Evolutionary conservation across 1,140 invertebrate genomes (phyloP).

Genomic region (Hycleus cichorii): DNA sequence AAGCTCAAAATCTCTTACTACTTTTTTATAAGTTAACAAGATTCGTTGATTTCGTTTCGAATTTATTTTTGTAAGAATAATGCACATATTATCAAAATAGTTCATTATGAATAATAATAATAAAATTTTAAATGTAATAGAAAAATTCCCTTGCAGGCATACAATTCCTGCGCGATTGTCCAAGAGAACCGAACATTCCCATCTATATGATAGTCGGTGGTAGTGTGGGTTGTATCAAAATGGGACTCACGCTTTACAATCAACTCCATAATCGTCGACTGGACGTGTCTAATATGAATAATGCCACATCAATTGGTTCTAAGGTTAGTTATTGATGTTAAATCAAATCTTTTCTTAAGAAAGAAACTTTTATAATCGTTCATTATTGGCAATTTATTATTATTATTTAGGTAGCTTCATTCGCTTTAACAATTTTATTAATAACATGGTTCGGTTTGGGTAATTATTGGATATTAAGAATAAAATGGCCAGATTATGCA

Average conservation of each 20-base stretch:
- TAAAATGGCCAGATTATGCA: constrained; percentile 65
- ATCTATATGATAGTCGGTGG: constrained; percentile 80
- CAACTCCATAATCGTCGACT: constrained; percentile 56
- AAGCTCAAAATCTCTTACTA: too few species aligned
- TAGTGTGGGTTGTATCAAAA: constrained; percentile 59
- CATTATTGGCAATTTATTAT: constrained; percentile 21
- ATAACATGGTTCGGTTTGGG: constrained; percentile 68
- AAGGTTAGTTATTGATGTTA: constrained; percentile 6
- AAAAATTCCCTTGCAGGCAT: constrained; percentile 51
- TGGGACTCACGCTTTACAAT: constrained; percentile 61
- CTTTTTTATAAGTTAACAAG: too few species aligned
- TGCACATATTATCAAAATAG: too few species aligned
- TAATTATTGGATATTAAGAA: constrained; percentile 72
- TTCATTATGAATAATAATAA: too few species aligned
- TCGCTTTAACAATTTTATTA: constrained; percentile 60
- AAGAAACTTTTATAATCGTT: constrained; percentile 5
- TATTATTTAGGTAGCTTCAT: constrained; percentile 18
- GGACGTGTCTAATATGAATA: constrained; percentile 46
- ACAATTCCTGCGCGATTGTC: constrained; percentile 71
- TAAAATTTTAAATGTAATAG: too few species aligned
- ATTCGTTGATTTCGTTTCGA: too few species aligned
- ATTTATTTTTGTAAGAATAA: too few species aligned
- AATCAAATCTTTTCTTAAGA: constrained; percentile 30
- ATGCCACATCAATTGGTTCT: constrained; percentile 45
- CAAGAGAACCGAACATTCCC: constrained; percentile 66